Evolutionary conservation across 2,888 invertebrate species (phyloP).

Genomic region (Physocephala rufipes): DNA sequence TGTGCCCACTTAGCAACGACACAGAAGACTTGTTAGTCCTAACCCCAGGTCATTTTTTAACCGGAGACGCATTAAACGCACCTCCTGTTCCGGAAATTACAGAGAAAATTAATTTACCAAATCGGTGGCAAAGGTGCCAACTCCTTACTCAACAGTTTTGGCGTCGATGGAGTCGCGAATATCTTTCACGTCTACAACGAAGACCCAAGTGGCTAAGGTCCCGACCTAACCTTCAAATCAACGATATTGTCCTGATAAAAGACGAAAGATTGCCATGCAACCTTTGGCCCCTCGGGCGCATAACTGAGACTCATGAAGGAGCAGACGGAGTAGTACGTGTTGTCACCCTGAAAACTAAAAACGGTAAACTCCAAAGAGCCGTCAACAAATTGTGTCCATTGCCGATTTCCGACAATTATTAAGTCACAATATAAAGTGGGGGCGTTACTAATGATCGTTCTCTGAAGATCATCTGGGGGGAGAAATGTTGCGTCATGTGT

Average conservation of each 20-base stretch:
- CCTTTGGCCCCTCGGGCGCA: constrained; percentile 37
- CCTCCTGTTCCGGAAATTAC: constrained; percentile 27
- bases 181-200: too few species aligned
- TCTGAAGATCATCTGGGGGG: not conserved
- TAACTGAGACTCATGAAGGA: constrained; percentile 38
- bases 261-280: constrained; percentile 37
- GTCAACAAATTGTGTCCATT: not conserved
- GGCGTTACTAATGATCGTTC: not conserved
- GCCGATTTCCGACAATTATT: not conserved
- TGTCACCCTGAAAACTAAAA: constrained; percentile 30
- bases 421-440: not conserved
- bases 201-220: constrained; percentile 41
- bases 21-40: constrained; percentile 35
- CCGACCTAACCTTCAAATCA: constrained; percentile 29
- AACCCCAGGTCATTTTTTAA: constrained; percentile 38
- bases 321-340: constrained; percentile 38
- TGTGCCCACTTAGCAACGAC: constrained; percentile 30
- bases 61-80: constrained; percentile 39
- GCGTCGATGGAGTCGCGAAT: constrained; percentile 39
- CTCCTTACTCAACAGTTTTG: constrained; percentile 36
- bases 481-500: too few species aligned
- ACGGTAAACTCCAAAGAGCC: constrained; percentile 31
- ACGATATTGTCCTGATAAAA: constrained; percentile 38
- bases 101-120: not conserved
- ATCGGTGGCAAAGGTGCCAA: constrained; percentile 28